Conservation (phyloP, 2,888 invertebrate genomes). For the Mythimna lalbum region DNA sequence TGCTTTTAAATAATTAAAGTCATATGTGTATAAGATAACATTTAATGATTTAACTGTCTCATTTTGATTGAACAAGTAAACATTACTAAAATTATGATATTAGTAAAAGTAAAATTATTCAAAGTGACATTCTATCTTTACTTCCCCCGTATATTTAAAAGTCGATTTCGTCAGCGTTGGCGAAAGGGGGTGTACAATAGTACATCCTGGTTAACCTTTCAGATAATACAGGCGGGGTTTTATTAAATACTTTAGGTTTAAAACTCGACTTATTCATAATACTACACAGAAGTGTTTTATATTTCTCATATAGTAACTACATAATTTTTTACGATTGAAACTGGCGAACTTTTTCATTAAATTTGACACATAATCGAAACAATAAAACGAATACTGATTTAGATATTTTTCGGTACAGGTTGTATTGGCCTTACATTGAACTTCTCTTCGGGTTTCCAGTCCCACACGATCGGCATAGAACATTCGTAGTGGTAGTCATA, state of each 20-base stretch:
- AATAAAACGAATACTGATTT: conserved; percentile 72
- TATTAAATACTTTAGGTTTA: conserved; percentile 28
- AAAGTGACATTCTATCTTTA: conserved; percentile 14
- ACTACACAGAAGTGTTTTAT: conserved; percentile 24
- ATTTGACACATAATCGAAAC: conserved; percentile 57
- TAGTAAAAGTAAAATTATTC: conserved; percentile 20
- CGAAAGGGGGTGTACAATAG: conserved; percentile 26
- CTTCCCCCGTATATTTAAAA: conserved; percentile 21
- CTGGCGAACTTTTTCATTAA: conserved; percentile 32
- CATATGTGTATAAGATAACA: conserved; percentile 3
- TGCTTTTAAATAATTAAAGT: conserved; percentile 46
- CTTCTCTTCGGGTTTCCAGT: conserved; percentile 90
- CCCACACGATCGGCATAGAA: conserved; percentile 93
- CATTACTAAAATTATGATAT: conserved; percentile 19
- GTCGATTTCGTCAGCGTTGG: not conserved
- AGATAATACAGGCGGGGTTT: conserved; percentile 13
- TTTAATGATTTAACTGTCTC: conserved; percentile 25
- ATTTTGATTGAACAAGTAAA: conserved; percentile 29
- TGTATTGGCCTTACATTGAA: conserved; percentile 85
- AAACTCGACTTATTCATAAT: conserved; percentile 11
- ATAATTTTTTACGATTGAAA: conserved; percentile 49
- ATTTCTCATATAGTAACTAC: conserved; percentile 17
- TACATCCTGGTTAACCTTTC: not conserved
- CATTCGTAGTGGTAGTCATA: conserved; percentile 95
- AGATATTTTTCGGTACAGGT: conserved; percentile 87